Evolutionary conservation across 2,888 invertebrate species (phyloP), one percentile per base, ranked within the genome.

Genomic region (Sabatieria punctata): DNA sequence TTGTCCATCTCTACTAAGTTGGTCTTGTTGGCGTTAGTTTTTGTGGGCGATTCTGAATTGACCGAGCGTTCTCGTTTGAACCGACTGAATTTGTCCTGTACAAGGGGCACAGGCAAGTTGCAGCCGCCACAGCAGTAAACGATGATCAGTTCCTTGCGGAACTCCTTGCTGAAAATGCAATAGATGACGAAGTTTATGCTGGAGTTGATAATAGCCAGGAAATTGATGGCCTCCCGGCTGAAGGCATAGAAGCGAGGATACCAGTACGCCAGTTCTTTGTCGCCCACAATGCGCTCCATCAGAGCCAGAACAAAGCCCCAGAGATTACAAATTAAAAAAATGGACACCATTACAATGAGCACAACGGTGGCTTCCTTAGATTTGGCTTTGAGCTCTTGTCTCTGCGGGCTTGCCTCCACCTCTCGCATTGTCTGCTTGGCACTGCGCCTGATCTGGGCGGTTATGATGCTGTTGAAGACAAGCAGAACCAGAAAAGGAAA

Each of bases 111-210:
- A n/a, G n/a, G n/a, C n/a, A n/a, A n/a, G 30, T 30, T 30, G 38
- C 38, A 38, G 22, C 38, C 38, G n/a, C n/a, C n/a, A n/a, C n/a
- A n/a, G n/a, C n/a, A n/a, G 22, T 38, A 38, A 21, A 38, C 19
- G 38, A 19, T n/a, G 19, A 19, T 38, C 8, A 38, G 38, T 21
- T 38, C 38, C n/a, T 38, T n/a, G 19, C 85, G 83, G 71, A 93
- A 93, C 67, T 93, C 91, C 66, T 91, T 85, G 1, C 93, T 93
- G 67, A 93, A 91, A 55, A 89, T 89, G 54, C 91, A 89, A 72
- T 95, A 95, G 59, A 95, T 88, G 54, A 95, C 78, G 68, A 95
- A 93, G 71, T 95, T 95, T 52, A 91, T 85, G 64, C 89, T 88
- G 63, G 89, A 89, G 73, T 95, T 95, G 66, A 93, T 79, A 52